Base-by-base conservation (phyloP, 2,888 invertebrate genomes). In the Altica lythri region DNA sequence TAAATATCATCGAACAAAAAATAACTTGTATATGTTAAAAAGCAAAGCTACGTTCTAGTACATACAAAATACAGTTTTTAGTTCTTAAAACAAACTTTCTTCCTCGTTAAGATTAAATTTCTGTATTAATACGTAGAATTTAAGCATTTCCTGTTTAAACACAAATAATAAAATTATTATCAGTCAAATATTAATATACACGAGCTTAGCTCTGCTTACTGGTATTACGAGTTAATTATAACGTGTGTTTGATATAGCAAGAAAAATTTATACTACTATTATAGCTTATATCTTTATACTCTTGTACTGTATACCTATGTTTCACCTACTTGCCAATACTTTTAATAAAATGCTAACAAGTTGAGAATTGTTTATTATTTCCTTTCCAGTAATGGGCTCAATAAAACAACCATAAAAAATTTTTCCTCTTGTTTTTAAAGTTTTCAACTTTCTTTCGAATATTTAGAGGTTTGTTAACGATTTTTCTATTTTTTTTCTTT, bases 271-370 rank as follows among this genome's bases (percentile, higher is more conserved):
- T 65, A 67, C 63, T 64, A n/a, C n/a, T n/a, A n/a, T n/a, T n/a
- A 63, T 61, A 72, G 71, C 71, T 72, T 72, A 71, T 66, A 72
- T 70, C 75, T 75, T 75, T 75, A 72, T 75, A 75, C 73, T 75
- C 74, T 75, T 75, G 71, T 75, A 75, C 73, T 72, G 68, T 64
- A 63, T 65, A 67, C 62, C 71, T 73, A 72, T 73, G 74, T 74
- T 76, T 74, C 74, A 73, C 74, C 72, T 74, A 75, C 72, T 73
- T 72, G 74, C 73, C 71, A 73, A 73, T 63, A 73, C 73, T 74
- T 74, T 74, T 74, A 75, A 74, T 75, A 75, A 74, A 75, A 74
- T 65, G 72, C 72, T 72, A 65, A 59, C 50, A 57, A 63, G 59
- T 58, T 52, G n/a, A 16, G 10, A 8, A 35, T 25, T 9, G 25